These are phyloP conservation scores for Orgyia antiqua DNA, from an alignment of 2,888 invertebrate genomes.

Conservation along the genomic window DNA sequence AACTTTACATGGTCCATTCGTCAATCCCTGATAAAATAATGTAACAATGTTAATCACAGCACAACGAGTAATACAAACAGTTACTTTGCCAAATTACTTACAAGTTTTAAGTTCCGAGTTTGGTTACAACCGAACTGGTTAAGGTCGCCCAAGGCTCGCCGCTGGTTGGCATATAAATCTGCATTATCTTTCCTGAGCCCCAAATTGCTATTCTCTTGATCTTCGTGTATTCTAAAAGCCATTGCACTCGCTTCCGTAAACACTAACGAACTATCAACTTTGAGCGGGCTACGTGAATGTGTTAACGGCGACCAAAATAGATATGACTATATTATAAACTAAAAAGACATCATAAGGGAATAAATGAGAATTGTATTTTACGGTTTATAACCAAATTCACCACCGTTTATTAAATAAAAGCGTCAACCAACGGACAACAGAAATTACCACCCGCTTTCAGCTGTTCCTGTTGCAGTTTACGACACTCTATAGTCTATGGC, in stretches of 20 bases:
- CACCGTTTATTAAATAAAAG: slow-evolving; percentile 54
- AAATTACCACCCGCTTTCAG: slow-evolving; percentile 53
- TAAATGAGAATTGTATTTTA: slow-evolving; percentile 44
- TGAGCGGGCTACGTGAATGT: slow-evolving; percentile 35
- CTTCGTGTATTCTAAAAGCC: slow-evolving; percentile 88
- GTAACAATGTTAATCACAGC: slow-evolving; percentile 5
- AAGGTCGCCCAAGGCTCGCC: slow-evolving; percentile 81
- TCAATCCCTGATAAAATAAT: slow-evolving; percentile 55
- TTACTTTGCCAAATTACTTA: slow-evolving; percentile 46
- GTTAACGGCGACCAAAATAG: slow-evolving; percentile 41
- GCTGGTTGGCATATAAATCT: slow-evolving; percentile 73
- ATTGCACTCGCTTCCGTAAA: slow-evolving; percentile 73
- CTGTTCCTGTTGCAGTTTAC: slow-evolving; percentile 62
- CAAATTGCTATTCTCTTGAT: slow-evolving; percentile 84
- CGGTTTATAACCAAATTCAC: slow-evolving; percentile 46
- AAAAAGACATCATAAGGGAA: slow-evolving; percentile 45
- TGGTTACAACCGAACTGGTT: slow-evolving; percentile 78
- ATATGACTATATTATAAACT: slow-evolving; percentile 30
- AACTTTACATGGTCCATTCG: slow-evolving; percentile 66
- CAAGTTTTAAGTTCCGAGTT: slow-evolving; percentile 72
- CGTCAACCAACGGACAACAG: slow-evolving; percentile 66
- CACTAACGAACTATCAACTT: slow-evolving; percentile 42
- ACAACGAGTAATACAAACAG: slow-evolving; percentile 7
- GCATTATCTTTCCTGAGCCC: slow-evolving; percentile 74
- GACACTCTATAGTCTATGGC: slow-evolving; percentile 52